These are phyloP conservation scores for Falco novaeseelandiae DNA, from an alignment of 2,797 vertebrate species.

Conservation along the genomic window DNA sequence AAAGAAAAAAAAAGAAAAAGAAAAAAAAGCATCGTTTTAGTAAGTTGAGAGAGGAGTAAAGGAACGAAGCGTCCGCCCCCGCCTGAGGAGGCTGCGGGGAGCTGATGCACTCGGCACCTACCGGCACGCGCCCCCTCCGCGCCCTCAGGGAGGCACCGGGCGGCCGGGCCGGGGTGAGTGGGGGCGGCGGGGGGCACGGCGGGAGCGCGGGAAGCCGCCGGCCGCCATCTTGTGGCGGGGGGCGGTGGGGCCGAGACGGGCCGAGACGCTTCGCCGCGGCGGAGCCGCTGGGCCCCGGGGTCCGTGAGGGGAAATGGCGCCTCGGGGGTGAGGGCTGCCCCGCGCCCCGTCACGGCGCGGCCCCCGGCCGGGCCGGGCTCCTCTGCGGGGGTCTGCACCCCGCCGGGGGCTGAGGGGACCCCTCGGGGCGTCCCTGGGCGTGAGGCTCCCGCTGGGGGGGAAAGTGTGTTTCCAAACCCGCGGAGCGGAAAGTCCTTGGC, in stretches of 20 bases:
- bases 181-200: background rate
- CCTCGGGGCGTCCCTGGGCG: rapidly evolving
- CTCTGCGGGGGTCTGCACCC: background rate
- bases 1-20: too few species aligned
- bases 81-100: background rate
- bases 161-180: background rate
- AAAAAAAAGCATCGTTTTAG: background rate
- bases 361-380: background rate
- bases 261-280: background rate
- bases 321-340: background rate
- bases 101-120: rapidly evolving
- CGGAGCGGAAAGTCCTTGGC: rapidly evolving
- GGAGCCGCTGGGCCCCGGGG: background rate
- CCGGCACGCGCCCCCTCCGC: rapidly evolving
- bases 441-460: background rate
- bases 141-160: background rate
- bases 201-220: background rate
- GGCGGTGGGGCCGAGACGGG: background rate
- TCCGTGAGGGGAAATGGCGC: background rate
- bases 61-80: too few species aligned
- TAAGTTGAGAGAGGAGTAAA: background rate
- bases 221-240: background rate
- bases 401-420: background rate
- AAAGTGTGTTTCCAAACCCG: rapidly evolving
- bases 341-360: background rate